Evolutionary conservation across 2,113 vertebrate genomes (phyloP).

Genomic region (Toxotes jaculatrix): DNA sequence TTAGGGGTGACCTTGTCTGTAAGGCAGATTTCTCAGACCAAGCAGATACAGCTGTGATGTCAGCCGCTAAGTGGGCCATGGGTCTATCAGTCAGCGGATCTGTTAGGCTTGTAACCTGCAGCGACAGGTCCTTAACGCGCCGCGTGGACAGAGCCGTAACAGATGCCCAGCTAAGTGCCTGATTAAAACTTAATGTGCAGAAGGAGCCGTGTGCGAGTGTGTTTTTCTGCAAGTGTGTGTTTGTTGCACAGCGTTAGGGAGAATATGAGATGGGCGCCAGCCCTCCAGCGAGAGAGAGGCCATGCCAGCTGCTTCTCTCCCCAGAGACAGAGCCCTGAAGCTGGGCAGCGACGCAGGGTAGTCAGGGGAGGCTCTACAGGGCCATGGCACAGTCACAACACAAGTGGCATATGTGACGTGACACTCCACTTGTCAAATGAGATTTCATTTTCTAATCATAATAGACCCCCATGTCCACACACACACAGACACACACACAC

Average conservation of each 20-base stretch:
- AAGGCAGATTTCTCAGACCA: slow-evolving; percentile 32
- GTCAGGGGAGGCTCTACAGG: slow-evolving; percentile 54
- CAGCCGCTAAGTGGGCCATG: slow-evolving; percentile 76
- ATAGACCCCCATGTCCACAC: background rate
- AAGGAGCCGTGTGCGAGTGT: slow-evolving; percentile 58
- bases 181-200: slow-evolving; percentile 86
- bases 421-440: slow-evolving; percentile 71
- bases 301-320: slow-evolving; percentile 80
- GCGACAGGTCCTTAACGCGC: slow-evolving; percentile 80
- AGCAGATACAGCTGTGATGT: slow-evolving; percentile 57
- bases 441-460: slow-evolving; percentile 63
- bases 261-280: slow-evolving; percentile 71
- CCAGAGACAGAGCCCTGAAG: slow-evolving; percentile 79
- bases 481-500: slow-evolving; percentile 5
- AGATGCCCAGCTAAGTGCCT: slow-evolving; percentile 86
- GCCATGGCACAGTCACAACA: slow-evolving; percentile 68
- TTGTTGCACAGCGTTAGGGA: slow-evolving; percentile 48
- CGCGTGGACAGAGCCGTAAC: slow-evolving; percentile 80
- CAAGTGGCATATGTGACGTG: slow-evolving; percentile 74
- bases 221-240: slow-evolving; percentile 31
- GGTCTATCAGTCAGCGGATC: slow-evolving; percentile 76
- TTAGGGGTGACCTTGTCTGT: slow-evolving; percentile 33
- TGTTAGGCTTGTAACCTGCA: slow-evolving; percentile 75
- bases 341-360: slow-evolving; percentile 78
- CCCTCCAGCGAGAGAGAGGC: slow-evolving; percentile 80